Evolutionary conservation across 2,797 vertebrate genomes (phyloP).

Genomic region (Mus minutoides): DNA sequence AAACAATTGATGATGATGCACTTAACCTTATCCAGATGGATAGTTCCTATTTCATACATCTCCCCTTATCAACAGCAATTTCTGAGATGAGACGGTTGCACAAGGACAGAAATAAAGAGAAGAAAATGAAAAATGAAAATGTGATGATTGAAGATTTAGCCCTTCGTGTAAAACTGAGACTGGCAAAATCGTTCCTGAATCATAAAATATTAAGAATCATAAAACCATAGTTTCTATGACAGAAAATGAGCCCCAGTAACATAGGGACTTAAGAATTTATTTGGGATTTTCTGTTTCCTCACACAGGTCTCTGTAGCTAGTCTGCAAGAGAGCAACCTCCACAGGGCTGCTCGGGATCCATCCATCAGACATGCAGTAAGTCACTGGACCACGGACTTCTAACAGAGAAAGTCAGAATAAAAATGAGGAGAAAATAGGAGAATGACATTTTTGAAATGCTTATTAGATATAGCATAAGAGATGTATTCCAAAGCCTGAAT

Average conservation of each 20-base stretch:
- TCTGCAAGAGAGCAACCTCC: background rate
- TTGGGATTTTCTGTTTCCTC: slow-evolving; percentile 43
- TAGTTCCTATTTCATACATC: background rate
- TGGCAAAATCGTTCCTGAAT: slow-evolving; percentile 8
- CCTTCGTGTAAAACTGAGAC: slow-evolving; percentile 22
- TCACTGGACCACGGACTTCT: background rate
- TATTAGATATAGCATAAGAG: slow-evolving; percentile 65
- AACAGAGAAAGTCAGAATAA: slow-evolving; percentile 36
- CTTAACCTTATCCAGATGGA: background rate
- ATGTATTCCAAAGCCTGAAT: slow-evolving; percentile 47
- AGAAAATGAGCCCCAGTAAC: background rate
- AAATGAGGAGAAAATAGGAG: slow-evolving; percentile 16
- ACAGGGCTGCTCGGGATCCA: background rate
- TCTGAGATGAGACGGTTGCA: background rate
- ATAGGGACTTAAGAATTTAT: background rate
- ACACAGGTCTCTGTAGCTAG: background rate
- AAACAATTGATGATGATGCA: background rate
- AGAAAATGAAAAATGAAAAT: background rate
- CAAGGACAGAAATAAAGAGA: background rate
- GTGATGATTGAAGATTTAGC: background rate
- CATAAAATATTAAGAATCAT: background rate
- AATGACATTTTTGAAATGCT: slow-evolving; percentile 56
- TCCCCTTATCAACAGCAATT: background rate
- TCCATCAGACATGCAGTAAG: background rate
- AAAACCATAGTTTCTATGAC: background rate